A percentile compares a stretch with the other conserved stretches of the same genome.
Conservation (phyloP, 2,113 vertebrate species). For the Xenus cinereus region DNA sequence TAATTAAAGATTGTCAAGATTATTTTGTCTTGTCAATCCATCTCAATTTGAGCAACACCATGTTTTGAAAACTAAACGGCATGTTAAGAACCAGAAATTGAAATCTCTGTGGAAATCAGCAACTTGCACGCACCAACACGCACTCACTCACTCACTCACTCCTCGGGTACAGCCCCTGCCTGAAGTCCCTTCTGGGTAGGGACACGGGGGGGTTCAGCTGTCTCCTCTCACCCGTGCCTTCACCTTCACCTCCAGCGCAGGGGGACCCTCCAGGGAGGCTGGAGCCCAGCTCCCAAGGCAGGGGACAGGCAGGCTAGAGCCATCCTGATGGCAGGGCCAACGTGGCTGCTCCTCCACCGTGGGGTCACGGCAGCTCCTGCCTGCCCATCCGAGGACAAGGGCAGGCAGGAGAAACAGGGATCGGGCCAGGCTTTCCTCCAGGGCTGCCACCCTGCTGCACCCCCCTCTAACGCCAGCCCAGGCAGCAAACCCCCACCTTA, state of each 20-base stretch:
- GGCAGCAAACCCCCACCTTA: neutral
- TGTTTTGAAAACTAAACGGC: neutral
- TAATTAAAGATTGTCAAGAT: neutral
- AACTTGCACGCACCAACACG: rapidly evolving
- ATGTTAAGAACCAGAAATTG: neutral
- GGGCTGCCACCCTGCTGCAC: neutral
- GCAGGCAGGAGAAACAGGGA: rapidly evolving
- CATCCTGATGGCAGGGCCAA: neutral
- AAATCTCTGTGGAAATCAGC: neutral
- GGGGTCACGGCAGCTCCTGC: rapidly evolving
- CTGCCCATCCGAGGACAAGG: neutral
- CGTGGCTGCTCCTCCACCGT: rapidly evolving
- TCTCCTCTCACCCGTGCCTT: rapidly evolving
- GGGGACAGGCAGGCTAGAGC: neutral
- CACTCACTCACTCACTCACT: neutral
- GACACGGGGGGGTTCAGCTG: neutral
- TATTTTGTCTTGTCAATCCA: neutral
- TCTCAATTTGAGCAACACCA: neutral
- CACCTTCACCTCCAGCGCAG: rapidly evolving
- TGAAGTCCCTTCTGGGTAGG: neutral
- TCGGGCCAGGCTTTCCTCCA: neutral
- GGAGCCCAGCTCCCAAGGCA: neutral
- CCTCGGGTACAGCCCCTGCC: neutral
- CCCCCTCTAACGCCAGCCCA: rapidly evolving
- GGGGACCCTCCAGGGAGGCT: neutral